Conservation (phyloP, 2,888 invertebrate species). For the Chalcis sispes region DNA sequence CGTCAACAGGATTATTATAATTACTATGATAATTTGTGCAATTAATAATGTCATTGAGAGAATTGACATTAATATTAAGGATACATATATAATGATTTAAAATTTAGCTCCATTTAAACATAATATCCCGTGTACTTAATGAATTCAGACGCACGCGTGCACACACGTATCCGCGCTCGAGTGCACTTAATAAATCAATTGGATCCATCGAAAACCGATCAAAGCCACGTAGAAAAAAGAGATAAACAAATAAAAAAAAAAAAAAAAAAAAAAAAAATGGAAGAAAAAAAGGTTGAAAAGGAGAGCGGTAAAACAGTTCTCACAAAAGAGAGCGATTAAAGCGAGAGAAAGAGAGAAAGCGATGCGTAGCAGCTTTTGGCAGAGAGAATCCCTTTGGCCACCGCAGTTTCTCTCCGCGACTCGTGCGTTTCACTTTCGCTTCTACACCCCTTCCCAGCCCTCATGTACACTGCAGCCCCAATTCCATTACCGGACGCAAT, state of each 20-base stretch:
- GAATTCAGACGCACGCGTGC: no score
- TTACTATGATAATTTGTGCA: no score
- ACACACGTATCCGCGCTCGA: no score
- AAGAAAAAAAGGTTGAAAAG: not conserved
- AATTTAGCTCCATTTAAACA: no score
- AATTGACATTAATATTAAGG: no score
- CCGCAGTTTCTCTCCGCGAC: not conserved
- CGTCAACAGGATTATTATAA: no score
- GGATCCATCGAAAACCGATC: slow-evolving; percentile 9
- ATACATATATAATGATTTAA: no score
- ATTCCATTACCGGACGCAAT: slow-evolving; percentile 40
- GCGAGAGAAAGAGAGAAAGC: not conserved
- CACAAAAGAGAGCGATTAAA: not conserved
- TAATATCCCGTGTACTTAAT: no score
- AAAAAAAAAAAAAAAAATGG: not conserved
- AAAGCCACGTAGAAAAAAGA: slow-evolving; percentile 1
- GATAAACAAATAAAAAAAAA: not conserved
- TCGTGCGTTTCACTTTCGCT: slow-evolving; percentile 32
- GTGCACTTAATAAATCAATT: no score
- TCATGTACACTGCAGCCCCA: not conserved
- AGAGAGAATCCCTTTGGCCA: slow-evolving; percentile 25
- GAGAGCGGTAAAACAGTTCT: not conserved
- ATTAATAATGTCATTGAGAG: no score
- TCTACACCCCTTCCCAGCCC: no score
- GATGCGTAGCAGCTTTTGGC: slow-evolving; percentile 37